Evolutionary conservation across 2,888 invertebrate species (phyloP), one percentile per base, ranked within the genome.

Genomic region (Furcula furcula): DNA sequence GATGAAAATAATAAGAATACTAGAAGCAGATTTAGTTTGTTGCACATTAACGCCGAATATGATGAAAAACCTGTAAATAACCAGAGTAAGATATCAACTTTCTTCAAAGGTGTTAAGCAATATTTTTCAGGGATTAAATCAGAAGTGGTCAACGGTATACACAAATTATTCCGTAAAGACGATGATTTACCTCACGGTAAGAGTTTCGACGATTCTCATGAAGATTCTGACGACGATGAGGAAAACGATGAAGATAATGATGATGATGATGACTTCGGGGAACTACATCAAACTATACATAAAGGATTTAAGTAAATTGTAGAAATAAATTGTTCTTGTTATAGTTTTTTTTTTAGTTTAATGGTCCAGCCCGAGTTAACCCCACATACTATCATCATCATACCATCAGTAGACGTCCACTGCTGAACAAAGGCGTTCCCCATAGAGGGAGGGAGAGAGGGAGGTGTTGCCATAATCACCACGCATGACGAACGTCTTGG

Each of bases 31-130:
- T 34, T 65, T 1, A 70, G 46, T 29, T 55, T 70, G 7, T 34
- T 75, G 4, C 71, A 74, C 16, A 47, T 72, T 0, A 64, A 67
- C 19, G 62, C 60, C 2, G 69, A 75, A 36, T 65, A 46, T 18
- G 74, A 69, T 2, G 44, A 54, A n/a, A 35, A 36, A 27, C 7
- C 4, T 7, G n/a, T n/a, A n/a, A 30, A 10, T 2, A 7, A 34
- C 7, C 28, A 51, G 1, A 43, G 51, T 28, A 53, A 52, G 32
- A 40, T 43, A 12, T 28, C 38, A 2, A 51, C 54, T 10, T 3
- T 66, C 4, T 40, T 67, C 6, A 53, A 51, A 13, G 62, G 58
- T 2, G 38, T 76, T 0, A 74, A 63, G 34, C 51, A 66, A 1
- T 72, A 66, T 41, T 41, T 78, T 0, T 20, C 51, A 16, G 52